Conservation (phyloP, 1,140 invertebrate genomes). For the Tetranychus cinnabarinus region DNA sequence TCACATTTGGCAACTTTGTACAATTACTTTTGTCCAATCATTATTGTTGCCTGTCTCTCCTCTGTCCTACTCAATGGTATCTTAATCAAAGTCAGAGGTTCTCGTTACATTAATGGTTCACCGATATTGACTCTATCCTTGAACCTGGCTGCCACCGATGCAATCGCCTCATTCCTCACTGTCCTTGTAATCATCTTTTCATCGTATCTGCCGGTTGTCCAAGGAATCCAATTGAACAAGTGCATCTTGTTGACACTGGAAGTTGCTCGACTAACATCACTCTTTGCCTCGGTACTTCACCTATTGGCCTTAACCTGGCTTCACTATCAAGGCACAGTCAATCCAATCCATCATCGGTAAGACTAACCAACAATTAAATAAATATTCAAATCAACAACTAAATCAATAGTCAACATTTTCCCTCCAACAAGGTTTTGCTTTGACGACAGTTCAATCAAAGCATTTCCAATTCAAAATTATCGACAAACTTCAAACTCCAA, state of each 20-base stretch:
- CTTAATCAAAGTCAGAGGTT: slow-evolving; percentile 1
- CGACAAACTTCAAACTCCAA: too few relatives aligned
- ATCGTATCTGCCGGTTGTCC: slow-evolving; percentile 22
- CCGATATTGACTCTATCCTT: slow-evolving; percentile 32
- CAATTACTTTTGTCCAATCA: slow-evolving; percentile 2
- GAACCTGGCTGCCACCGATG: slow-evolving; percentile 33
- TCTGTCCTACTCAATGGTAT: slow-evolving; percentile 2
- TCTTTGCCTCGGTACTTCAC: slow-evolving; percentile 35
- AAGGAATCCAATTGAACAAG: slow-evolving; percentile 9
- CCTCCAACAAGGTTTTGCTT: too few relatives aligned
- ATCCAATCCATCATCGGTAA: slow-evolving; percentile 32
- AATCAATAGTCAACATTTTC: too few relatives aligned
- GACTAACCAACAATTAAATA: background rate
- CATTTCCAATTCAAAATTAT: too few relatives aligned
- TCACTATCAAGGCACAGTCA: slow-evolving; percentile 36
- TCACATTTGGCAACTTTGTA: background rate
- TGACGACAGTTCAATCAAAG: too few relatives aligned
- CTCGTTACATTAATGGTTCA: slow-evolving; percentile 16
- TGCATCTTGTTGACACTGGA: slow-evolving; percentile 25
- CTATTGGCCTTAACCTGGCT: slow-evolving; percentile 37
- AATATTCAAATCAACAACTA: too few relatives aligned
- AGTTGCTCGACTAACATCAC: slow-evolving; percentile 27
- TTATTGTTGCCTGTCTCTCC: slow-evolving; percentile 3
- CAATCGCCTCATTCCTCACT: slow-evolving; percentile 27
- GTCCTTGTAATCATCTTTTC: slow-evolving; percentile 29